phyloP scores from a whole-genome alignment of 2,113 vertebrate genomes.

The Salvelinus sp. region DNA sequence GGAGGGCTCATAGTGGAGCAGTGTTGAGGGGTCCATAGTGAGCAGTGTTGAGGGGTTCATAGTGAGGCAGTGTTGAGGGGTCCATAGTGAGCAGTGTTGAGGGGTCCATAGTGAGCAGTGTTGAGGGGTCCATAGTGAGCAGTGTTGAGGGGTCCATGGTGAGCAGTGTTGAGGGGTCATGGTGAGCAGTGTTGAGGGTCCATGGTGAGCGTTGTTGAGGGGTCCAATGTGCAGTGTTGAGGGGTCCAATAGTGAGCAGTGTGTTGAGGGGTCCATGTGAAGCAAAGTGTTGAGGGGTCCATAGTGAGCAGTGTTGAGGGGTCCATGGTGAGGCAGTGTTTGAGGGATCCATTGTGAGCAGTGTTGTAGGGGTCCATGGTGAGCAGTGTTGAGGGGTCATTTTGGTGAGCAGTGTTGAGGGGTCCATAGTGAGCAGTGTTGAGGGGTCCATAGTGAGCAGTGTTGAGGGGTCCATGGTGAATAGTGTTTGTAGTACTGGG shows the following conservation, averaged over 20 bases:
- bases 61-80: conserved; percentile 38
- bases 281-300: conserved; percentile 26
- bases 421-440: conserved; percentile 2
- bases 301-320: conserved; percentile 22
- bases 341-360: neutral
- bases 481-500: neutral
- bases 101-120: neutral
- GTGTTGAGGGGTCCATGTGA: no score
- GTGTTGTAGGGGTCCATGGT: conserved; percentile 25
- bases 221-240: neutral
- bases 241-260: no score
- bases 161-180: neutral
- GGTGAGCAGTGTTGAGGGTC: neutral
- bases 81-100: conserved; percentile 17
- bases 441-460: conserved; percentile 2
- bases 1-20: no score
- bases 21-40: conserved; percentile 24
- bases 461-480: neutral
- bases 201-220: neutral
- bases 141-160: conserved; percentile 24
- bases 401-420: conserved; percentile 27
- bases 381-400: conserved; percentile 24
- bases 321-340: neutral
- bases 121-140: conserved; percentile 20
- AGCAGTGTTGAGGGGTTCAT: conserved; percentile 21